These are phyloP conservation scores for Argyresthia albistria DNA, from an alignment of 2,888 invertebrate genomes.

Conservation along the genomic window DNA sequence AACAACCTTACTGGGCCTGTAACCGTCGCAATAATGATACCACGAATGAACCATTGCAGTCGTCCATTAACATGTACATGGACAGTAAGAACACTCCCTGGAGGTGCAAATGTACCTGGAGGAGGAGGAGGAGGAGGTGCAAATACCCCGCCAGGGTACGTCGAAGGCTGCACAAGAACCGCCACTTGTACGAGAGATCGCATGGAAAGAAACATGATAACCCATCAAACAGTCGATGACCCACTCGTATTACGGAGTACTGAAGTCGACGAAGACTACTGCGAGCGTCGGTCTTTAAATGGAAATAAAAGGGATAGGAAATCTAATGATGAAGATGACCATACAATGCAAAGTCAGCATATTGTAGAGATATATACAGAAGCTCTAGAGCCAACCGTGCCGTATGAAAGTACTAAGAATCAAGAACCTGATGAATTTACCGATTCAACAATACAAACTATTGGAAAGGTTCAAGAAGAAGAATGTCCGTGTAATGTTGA, in stretches of 20 bases:
- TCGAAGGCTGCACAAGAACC: slow-evolving; percentile 55
- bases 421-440: neutral
- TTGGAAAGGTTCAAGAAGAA: neutral
- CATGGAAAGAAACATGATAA: slow-evolving; percentile 38
- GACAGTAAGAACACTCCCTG: slow-evolving; percentile 36
- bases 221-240: neutral
- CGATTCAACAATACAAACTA: neutral
- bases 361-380: neutral
- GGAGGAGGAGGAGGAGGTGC: slow-evolving; percentile 22
- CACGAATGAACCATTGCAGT: slow-evolving; percentile 43
- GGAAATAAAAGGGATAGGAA: neutral
- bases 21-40: slow-evolving; percentile 15
- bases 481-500: neutral
- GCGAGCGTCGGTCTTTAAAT: slow-evolving; percentile 38
- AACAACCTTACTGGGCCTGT: too few species aligned
- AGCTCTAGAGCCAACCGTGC: neutral
- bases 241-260: slow-evolving; percentile 2
- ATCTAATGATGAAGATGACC: neutral
- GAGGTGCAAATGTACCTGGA: slow-evolving; percentile 9
- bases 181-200: slow-evolving; percentile 55
- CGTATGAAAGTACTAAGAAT: neutral
- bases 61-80: slow-evolving; percentile 58
- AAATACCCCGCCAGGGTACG: slow-evolving; percentile 51
- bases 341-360: neutral
- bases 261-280: slow-evolving; percentile 49